Evolutionary conservation across 2,888 invertebrate species (phyloP).

Genomic region (Lochmaea capreae): DNA sequence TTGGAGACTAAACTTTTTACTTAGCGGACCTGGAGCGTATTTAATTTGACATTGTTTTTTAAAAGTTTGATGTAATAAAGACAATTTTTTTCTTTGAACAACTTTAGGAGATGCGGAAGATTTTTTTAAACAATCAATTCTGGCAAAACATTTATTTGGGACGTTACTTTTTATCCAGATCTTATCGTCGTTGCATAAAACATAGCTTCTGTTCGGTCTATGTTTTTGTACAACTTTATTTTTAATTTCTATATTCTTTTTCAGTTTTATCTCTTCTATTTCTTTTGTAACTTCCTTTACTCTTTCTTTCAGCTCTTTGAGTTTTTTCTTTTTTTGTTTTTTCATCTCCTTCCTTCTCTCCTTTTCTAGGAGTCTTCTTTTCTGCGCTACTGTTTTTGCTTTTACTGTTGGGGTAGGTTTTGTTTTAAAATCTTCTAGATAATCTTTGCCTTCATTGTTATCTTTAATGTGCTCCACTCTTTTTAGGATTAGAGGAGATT

Average conservation of each 20-base stretch:
- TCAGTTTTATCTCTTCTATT: neutral
- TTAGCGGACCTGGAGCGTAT: slow-evolving; percentile 72
- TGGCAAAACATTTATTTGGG: slow-evolving; percentile 44
- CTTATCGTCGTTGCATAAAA: slow-evolving; percentile 51
- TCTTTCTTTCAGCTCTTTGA: slow-evolving; percentile 24
- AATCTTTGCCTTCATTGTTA: slow-evolving; percentile 31
- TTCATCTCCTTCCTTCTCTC: slow-evolving; percentile 40
- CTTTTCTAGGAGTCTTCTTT: slow-evolving; percentile 64
- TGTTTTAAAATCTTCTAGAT: neutral
- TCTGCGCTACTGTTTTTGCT: slow-evolving; percentile 69
- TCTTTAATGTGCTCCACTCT: slow-evolving; percentile 36
- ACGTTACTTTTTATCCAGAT: slow-evolving; percentile 48
- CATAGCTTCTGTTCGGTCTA: slow-evolving; percentile 43
- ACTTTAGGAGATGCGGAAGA: slow-evolving; percentile 40
- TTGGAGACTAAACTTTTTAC: slow-evolving; percentile 66
- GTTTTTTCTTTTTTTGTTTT: slow-evolving; percentile 37
- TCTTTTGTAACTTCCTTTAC: slow-evolving; percentile 16
- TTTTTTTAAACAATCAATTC: slow-evolving; percentile 61
- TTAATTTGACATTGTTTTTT: slow-evolving; percentile 57
- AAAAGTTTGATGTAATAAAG: slow-evolving; percentile 62
- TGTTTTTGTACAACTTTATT: neutral
- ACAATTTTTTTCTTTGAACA: slow-evolving; percentile 53
- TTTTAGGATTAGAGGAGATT: slow-evolving; percentile 35
- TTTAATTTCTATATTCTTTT: slow-evolving; percentile 4
- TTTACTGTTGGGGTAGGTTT: slow-evolving; percentile 52